Base-by-base conservation (phyloP, 2,797 vertebrate genomes). In the Peromyscus nudipes region DNA sequence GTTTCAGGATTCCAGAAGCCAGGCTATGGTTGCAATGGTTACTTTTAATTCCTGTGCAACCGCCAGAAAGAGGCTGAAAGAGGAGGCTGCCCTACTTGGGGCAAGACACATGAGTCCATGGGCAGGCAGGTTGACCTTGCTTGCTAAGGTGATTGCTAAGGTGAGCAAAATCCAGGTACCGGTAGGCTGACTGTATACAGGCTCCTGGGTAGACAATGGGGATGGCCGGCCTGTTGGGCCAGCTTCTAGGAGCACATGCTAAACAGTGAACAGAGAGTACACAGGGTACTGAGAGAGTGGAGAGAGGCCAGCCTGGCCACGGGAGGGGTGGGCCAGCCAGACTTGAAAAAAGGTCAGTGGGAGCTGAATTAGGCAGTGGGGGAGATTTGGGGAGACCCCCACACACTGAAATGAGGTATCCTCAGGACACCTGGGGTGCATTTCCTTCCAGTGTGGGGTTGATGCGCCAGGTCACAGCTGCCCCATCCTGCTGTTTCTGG, bases 91-190 rank as follows among this genome's bases (percentile, higher is more conserved):
- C 40, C 46, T 2, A 0, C 0, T 0, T 1, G 57, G 46, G 55
- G 27, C 83, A n/a, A 17, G n/a, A 1, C 0, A 3, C 57, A 64
- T 0, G 0, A 4, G 49, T 62, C 0, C 0, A 0, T 5, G 19
- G 52, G 52, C 2, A 37, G 94, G 85, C 29, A 4, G 46, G 57
- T 7, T 17, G 23, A 69, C 77, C 9, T 21, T 4, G 37, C 0
- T 29, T 1, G 0, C 49, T 0, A 9, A 80, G 46, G 25, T 12
- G 8, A 34, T 37, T 55, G n/a, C 77, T 65, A n/a, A 17, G 0
- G 23, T 19, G 0, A 2, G 60, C 31, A 14, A 91, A 76, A 14
- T 16, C 11, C 8, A 49, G 46, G 52, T 27, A 34, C 81, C 21
- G n/a, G 16, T 57, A 3, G 67, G 49, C 86, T 29, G 37, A 19